These are phyloP conservation scores for Peucedramus taeniatus DNA, from an alignment of 2,113 vertebrate genomes.

Conservation along the genomic window DNA sequence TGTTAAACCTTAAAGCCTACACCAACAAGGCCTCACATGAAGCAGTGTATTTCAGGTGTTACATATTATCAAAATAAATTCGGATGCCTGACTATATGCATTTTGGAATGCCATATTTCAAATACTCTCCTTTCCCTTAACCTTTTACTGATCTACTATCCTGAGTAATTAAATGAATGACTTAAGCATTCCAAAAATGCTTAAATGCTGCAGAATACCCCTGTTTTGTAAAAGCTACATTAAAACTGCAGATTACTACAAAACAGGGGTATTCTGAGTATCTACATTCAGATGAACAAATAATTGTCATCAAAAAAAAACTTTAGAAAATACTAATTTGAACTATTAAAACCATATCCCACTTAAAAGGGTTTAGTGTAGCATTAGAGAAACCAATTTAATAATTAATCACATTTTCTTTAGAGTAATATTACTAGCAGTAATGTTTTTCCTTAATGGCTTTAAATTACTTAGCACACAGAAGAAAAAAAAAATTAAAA, in stretches of 20 bases:
- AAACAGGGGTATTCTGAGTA: neutral
- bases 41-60: neutral
- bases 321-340: neutral
- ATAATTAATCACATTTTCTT: slow-evolving; percentile 56
- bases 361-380: neutral
- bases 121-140: neutral
- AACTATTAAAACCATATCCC: neutral
- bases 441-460: slow-evolving; percentile 29
- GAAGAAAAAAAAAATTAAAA: neutral
- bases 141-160: neutral
- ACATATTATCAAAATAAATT: neutral
- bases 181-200: neutral
- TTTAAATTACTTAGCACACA: neutral
- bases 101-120: neutral
- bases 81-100: neutral
- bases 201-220: neutral
- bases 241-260: neutral
- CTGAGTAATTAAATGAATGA: neutral
- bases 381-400: slow-evolving; percentile 18
- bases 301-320: neutral
- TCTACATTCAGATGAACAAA: neutral
- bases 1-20: neutral
- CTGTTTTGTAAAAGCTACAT: neutral
- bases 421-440: slow-evolving; percentile 16
- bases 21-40: neutral